phyloP scores from a whole-genome alignment of 2,113 vertebrate genomes.

The Aldabrachelys gigantea region DNA sequence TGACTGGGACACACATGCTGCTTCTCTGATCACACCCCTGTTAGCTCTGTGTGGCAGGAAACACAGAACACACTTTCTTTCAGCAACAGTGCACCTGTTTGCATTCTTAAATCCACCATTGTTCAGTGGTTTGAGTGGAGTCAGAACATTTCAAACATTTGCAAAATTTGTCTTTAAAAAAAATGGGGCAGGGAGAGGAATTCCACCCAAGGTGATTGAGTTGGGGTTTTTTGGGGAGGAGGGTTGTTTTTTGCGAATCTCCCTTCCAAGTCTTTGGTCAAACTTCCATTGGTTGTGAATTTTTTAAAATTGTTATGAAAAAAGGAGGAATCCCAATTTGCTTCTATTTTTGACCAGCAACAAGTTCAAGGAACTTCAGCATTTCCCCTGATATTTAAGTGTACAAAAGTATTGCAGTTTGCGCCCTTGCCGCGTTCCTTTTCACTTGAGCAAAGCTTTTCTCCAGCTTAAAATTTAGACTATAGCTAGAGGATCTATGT shows the following conservation, averaged over 20 bases:
- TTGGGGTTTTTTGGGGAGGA: background rate
- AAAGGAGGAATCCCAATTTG: background rate
- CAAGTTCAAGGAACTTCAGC: background rate
- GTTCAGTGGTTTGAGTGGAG: background rate
- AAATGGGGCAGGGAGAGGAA: background rate
- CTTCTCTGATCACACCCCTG: background rate
- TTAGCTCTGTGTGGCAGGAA: background rate
- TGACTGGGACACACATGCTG: background rate
- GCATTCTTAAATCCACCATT: background rate
- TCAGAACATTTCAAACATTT: background rate
- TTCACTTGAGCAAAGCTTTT: background rate
- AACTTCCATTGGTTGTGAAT: background rate
- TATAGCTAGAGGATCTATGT: no score
- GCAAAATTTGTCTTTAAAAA: background rate
- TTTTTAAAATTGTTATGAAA: background rate
- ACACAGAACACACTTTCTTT: background rate
- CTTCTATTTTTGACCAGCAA: background rate
- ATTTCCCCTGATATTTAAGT: background rate
- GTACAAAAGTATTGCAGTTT: background rate
- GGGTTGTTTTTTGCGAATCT: background rate
- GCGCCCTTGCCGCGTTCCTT: background rate
- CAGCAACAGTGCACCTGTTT: background rate
- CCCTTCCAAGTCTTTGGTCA: background rate
- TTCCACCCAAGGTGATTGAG: background rate
- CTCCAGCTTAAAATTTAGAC: background rate